Evolutionary conservation across 2,113 vertebrate genomes (phyloP), one percentile per base, ranked within the genome.

Genomic region (Epinephelus cyanopodus): DNA sequence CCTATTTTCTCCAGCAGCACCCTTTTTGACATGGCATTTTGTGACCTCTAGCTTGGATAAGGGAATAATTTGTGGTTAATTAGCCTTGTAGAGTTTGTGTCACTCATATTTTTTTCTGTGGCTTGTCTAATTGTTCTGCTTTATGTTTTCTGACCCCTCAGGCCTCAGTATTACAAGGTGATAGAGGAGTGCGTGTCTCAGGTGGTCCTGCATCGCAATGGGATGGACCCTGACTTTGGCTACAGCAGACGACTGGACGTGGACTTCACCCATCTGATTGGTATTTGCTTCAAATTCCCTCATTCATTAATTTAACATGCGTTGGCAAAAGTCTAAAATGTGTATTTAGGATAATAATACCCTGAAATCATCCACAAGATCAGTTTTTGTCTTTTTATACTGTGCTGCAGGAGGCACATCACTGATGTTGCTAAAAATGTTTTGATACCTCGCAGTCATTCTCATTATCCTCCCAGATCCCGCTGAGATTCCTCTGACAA

Each of bases 151-250:
- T 78, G 76, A 74, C 87, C 88, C 75, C 42, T 18, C 75, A 99
- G 98, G 93, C 97, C 98, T 53, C 98, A 99, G 77, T 99, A 99
- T 94, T 99, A 98, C 95, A 99, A 98, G 96, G 96, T 99, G 90
- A 97, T 99, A 72, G 98, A 99, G 63, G 98, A 99, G 74, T 98
- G 97, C 9, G 92, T 98, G 81, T 96, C 97, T 3, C 98, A 99
- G 93, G 95, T 99, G 78, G 97, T 99, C 14, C 90, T 99, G 39
- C 98, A 99, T 90, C 96, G 97, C 87, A 98, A 93, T 86, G 98
- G 98, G 5, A 97, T 92, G 95, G 98, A 99, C 89, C 98, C 98
- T 0, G 98, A 99, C 90, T 99, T 99, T 81, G 97, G 96, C 82
- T 98, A 96, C 77, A 96, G 97, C 74, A 96, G 96, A 88, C 93